Base-by-base conservation (phyloP, 1,140 invertebrate species). In the Camponotus vicinus region DNA sequence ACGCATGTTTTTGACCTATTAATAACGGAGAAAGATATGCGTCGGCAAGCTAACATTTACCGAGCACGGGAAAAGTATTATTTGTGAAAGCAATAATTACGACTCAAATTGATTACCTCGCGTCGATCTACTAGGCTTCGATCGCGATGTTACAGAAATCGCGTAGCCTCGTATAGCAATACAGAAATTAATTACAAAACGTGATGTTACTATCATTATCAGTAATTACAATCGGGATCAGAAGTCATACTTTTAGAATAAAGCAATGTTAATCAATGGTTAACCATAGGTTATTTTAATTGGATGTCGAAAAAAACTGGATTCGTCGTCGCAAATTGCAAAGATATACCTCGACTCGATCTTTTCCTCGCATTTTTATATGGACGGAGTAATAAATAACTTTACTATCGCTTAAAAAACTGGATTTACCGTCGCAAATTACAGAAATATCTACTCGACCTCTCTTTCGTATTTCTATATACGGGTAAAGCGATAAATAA, bases 81-180 rank as follows among this genome's bases (percentile, higher is more conserved):
- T 63, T 69, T 70, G 75, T 42, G 66, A 85, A 75, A 76, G 80
- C 32, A 85, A 82, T 82, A 90, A 90, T 90, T 90, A 90, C 66
- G 55, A 89, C 76, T 82, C 75, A 55, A 89, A 90, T 89, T 90
- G 88, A 89, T 90, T 88, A 85, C 57, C 6, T 32, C 32, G 40
- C 45, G 57, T 76, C 59, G 67, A 76, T 87, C 63, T 67, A 83
- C 69, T 70, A 45, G 40, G 40, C 69, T 79, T 89, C 78, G 88
- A 83, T 89, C 71, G 40, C 69, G 27, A 27, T 27, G 75, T 89
- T 88, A 89, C 86, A 70, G 86, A 80, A 86, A 77, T 61, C 49
- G 76, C 37, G 40, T 15, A 45, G 18, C 9, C 40, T 13, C 66
- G 40, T 42, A 55, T 27, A 37, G 61, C 77, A 18, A 13, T 66